These are phyloP conservation scores for Himalopsyche kuldschensis DNA, from an alignment of 2,888 invertebrate genomes.

Conservation along the genomic window DNA sequence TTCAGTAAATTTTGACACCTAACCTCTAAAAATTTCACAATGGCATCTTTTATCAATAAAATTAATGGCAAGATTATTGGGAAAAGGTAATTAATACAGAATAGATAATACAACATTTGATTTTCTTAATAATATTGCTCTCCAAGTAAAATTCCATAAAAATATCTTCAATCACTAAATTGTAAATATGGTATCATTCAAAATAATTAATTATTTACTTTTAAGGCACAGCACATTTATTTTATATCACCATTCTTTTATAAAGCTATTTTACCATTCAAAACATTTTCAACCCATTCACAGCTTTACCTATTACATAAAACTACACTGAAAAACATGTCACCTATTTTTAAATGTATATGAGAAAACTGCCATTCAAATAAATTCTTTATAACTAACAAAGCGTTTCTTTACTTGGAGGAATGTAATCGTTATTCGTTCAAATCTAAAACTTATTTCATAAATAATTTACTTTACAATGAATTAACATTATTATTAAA, in stretches of 20 bases:
- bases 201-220: neutral
- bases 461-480: neutral
- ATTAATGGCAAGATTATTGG: too few species aligned
- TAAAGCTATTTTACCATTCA: conserved; percentile 27
- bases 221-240: conserved; percentile 27
- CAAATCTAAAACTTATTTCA: neutral
- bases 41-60: too few species aligned
- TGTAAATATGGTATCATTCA: neutral
- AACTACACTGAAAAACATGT: neutral
- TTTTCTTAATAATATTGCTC: neutral
- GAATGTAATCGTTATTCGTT: neutral
- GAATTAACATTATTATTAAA: neutral
- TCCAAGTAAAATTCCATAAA: neutral
- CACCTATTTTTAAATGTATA: neutral
- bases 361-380: neutral
- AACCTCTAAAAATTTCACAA: too few species aligned
- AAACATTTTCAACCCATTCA: neutral
- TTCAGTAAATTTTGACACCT: too few species aligned
- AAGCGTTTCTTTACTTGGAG: neutral
- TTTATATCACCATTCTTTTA: conserved; percentile 29
- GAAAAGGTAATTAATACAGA: too few species aligned
- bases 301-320: neutral
- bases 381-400: neutral
- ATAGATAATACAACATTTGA: too few species aligned
- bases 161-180: neutral